Evolutionary conservation across 2,113 vertebrate species (phyloP).

Genomic region (Puntigrus tetrazona): DNA sequence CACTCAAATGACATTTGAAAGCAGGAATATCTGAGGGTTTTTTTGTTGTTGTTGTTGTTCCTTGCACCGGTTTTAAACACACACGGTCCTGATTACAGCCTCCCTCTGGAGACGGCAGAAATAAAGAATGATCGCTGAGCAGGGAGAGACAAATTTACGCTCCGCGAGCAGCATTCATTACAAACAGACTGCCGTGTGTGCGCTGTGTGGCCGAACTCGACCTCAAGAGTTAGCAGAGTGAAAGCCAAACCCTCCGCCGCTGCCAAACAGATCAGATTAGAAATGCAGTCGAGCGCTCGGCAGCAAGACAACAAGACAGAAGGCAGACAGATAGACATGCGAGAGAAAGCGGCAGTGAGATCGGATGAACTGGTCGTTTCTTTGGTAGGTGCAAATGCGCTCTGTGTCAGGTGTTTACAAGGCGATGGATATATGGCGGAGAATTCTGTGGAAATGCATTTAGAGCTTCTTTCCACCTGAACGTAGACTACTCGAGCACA

Average conservation of each 20-base stretch:
- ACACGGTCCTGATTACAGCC: conserved; percentile 50
- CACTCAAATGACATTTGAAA: background rate
- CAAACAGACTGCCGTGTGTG: conserved; percentile 46
- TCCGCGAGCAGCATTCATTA: conserved; percentile 59
- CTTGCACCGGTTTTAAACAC: conserved; percentile 13
- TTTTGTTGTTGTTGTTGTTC: background rate
- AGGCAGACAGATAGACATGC: conserved; percentile 10
- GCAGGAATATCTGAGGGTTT: background rate
- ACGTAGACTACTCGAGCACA: background rate
- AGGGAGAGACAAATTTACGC: conserved; percentile 57
- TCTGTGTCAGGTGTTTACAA: background rate
- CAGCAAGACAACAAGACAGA: conserved; percentile 30
- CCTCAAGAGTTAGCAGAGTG: conserved; percentile 49
- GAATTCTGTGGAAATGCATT: background rate
- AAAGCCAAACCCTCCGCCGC: conserved; percentile 46
- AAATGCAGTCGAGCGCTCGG: conserved; percentile 31
- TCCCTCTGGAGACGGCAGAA: conserved; percentile 52
- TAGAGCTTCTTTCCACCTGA: background rate
- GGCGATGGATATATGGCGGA: background rate
- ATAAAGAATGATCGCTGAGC: conserved; percentile 58
- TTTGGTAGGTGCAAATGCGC: background rate
- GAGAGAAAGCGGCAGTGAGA: background rate
- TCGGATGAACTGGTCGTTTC: background rate
- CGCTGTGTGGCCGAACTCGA: conserved; percentile 45
- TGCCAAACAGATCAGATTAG: conserved; percentile 54